Evolutionary conservation across 2,888 invertebrate species (phyloP), one percentile per base, ranked within the genome.

Genomic region (Phragmatobia fuliginosa): DNA sequence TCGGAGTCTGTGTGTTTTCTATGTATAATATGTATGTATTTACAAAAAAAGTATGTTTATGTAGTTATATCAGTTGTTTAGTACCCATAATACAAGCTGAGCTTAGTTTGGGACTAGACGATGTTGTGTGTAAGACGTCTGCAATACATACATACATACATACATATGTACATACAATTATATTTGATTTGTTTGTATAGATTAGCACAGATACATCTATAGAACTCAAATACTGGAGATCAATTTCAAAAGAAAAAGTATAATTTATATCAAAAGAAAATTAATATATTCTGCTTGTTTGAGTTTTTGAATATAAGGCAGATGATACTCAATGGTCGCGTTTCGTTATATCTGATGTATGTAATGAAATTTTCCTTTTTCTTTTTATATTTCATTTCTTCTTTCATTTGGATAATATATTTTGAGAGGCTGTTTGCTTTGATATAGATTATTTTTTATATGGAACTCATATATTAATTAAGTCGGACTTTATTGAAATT

Each of bases 251-350:
- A 38, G 36, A 25, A 38, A 62, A 61, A 36, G 38, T 2, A 8
- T 38, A 31, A 41, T 45, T 62, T 62, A 5, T 45, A 16, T 32
- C 45, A 63, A 32, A 49, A 32, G 32, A 62, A 52, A 49, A 63
- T 45, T 49, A 63, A 62, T 32, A 14, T n/a, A 25, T 32, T 41
- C 32, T 11, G 45, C 28, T 63, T 63, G 32, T 63, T 52, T n/a
- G 49, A 33, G 32, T 63, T 52, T 63, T n/a, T 49, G 31, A 32
- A 45, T 45, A 45, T 31, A 45, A 62, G n/a, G 45, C 31, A n/a
- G 21, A 41, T 31, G n/a, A 56, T 64, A 64, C 28, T 25, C 64
- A 64, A 64, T 64, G 64, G 52, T 64, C 18, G n/a, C 33, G 25
- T 25, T 56, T 33, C 36, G 8, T 64, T 52, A 52, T 25, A 8